phyloP scores from a whole-genome alignment of 2,113 vertebrate genomes.

The Labrus mixtus region DNA sequence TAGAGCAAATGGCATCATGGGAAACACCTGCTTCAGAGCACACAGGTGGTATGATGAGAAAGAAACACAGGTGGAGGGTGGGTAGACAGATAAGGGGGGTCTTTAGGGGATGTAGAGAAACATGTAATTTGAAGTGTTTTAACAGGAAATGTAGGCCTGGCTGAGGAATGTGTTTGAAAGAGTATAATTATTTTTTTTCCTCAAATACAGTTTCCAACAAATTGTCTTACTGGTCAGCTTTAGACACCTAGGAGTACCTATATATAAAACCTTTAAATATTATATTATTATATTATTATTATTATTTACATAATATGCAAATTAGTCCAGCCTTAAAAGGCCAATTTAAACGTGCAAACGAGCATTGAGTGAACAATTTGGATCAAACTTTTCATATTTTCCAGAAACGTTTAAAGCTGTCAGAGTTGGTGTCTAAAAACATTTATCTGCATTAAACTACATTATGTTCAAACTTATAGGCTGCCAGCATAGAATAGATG shows the following conservation, averaged over 20 bases:
- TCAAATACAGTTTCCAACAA: constrained; percentile 21
- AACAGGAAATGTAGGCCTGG: constrained; percentile 35
- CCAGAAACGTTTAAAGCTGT: too few species aligned
- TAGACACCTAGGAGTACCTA: neutral
- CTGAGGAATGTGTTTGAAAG: constrained; percentile 45
- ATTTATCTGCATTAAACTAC: too few species aligned
- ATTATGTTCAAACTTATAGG: too few species aligned
- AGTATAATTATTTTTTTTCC: constrained; percentile 51
- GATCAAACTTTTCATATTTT: too few species aligned
- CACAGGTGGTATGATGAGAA: constrained; percentile 53
- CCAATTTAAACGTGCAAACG: too few species aligned
- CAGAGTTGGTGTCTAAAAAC: too few species aligned
- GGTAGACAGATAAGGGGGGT: constrained; percentile 4
- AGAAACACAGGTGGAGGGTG: neutral
- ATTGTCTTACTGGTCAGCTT: neutral
- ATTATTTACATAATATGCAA: too few species aligned
- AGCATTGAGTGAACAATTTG: too few species aligned
- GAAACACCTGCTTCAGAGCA: constrained; percentile 75
- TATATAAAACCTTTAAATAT: neutral
- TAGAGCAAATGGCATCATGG: constrained; percentile 54
- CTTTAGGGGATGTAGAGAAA: constrained; percentile 36
- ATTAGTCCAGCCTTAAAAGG: too few species aligned
- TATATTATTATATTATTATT: too few species aligned
- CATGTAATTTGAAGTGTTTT: constrained; percentile 66
- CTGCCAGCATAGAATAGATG: too few species aligned